These are phyloP conservation scores for Dromas ardeola DNA, from an alignment of 2,113 vertebrate species.

Conservation along the genomic window DNA sequence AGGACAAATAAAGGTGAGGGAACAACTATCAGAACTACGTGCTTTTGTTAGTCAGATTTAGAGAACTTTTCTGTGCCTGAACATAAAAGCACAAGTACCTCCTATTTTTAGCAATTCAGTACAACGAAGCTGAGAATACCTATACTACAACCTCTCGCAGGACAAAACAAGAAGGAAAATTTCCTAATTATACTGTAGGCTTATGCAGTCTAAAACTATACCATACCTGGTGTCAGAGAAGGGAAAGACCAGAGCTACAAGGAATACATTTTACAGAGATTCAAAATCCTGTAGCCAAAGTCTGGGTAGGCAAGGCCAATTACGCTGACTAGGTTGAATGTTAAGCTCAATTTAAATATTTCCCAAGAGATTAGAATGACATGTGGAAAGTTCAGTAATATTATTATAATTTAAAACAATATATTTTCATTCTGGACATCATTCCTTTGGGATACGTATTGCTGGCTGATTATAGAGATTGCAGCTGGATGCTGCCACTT, in stretches of 20 bases:
- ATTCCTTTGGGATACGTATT: neutral
- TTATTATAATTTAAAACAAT: neutral
- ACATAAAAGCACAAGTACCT: neutral
- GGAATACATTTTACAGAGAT: neutral
- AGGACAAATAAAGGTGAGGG: neutral
- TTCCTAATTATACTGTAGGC: neutral
- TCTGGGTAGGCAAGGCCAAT: neutral
- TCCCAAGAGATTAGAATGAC: neutral
- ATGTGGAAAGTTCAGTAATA: neutral
- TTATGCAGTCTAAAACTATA: neutral
- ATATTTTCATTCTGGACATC: neutral
- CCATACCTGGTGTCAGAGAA: neutral
- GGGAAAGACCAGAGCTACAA: neutral
- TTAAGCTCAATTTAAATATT: neutral
- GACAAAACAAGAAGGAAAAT: neutral
- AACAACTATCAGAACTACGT: neutral
- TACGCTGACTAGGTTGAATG: neutral
- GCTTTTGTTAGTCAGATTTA: neutral
- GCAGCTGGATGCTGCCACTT: conserved; percentile 5
- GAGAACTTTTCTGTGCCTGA: neutral
- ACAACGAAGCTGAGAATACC: neutral
- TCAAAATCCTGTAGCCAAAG: neutral
- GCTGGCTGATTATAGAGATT: neutral
- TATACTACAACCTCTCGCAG: neutral
- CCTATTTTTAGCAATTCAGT: neutral